These are phyloP conservation scores for Micrastur ruficollis DNA, from an alignment of 2,797 vertebrate genomes.

Conservation along the genomic window DNA sequence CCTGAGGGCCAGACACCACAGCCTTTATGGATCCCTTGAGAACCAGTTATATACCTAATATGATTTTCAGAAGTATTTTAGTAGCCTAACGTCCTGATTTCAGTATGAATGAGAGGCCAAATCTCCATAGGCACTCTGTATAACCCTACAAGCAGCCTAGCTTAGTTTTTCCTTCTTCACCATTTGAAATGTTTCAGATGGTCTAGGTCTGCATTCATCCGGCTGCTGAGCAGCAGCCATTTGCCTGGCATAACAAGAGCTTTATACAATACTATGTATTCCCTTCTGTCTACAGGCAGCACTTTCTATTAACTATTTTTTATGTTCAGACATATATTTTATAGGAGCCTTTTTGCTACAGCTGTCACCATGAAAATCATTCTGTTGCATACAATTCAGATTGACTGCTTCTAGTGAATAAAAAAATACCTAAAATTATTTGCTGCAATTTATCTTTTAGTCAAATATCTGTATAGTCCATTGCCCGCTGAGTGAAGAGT, in stretches of 20 bases:
- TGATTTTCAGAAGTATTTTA: neutral
- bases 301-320: neutral
- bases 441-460: conserved; percentile 27
- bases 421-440: conserved; percentile 27
- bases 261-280: neutral
- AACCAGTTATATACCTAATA: neutral
- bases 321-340: neutral
- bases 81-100: neutral
- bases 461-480: conserved; percentile 4
- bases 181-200: neutral
- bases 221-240: neutral
- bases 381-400: neutral
- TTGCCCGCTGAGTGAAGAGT: neutral
- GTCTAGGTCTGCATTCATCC: neutral
- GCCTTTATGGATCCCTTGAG: neutral
- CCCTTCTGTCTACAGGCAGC: neutral
- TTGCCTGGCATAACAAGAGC: neutral
- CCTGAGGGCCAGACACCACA: neutral
- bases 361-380: neutral
- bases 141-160: neutral
- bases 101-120: neutral
- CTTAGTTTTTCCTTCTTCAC: neutral
- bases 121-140: neutral
- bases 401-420: neutral
- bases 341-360: conserved; percentile 1